phyloP scores from a whole-genome alignment of 2,888 invertebrate genomes.

The Cactoblastis cactorum region DNA sequence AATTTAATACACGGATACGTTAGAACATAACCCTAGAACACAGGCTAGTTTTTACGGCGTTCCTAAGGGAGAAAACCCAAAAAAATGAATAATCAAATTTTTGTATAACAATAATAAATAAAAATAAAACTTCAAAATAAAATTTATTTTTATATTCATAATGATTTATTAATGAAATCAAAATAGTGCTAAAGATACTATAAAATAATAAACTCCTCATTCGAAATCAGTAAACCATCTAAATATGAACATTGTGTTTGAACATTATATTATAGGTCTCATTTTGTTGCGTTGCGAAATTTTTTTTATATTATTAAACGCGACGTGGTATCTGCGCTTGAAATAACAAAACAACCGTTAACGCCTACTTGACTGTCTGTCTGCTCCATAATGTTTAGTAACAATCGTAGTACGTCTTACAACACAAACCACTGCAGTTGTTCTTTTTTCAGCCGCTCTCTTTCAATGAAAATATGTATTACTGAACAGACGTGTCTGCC shows the following conservation, averaged over 20 bases:
- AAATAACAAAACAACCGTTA: background rate
- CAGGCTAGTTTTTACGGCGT: too few species aligned
- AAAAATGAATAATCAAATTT: too few species aligned
- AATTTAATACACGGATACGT: too few species aligned
- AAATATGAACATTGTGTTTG: background rate
- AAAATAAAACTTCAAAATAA: too few species aligned
- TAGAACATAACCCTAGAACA: too few species aligned
- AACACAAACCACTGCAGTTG: background rate
- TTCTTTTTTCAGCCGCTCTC: conserved; percentile 1
- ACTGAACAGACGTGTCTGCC: conserved; percentile 6
- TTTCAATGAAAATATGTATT: conserved; percentile 8
- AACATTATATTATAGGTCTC: background rate
- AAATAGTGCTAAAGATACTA: too few species aligned
- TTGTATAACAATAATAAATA: too few species aligned
- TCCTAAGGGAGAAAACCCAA: too few species aligned
- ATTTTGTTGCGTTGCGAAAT: background rate
- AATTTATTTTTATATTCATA: too few species aligned
- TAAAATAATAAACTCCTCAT: too few species aligned
- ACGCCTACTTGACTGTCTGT: background rate
- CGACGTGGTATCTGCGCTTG: background rate
- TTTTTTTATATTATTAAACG: background rate
- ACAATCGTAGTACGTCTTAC: background rate
- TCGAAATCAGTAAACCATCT: too few species aligned
- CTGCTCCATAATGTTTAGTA: background rate
- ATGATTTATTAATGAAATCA: too few species aligned